Conservation (phyloP, 2,113 vertebrate genomes). For the Calidris pugnax region DNA sequence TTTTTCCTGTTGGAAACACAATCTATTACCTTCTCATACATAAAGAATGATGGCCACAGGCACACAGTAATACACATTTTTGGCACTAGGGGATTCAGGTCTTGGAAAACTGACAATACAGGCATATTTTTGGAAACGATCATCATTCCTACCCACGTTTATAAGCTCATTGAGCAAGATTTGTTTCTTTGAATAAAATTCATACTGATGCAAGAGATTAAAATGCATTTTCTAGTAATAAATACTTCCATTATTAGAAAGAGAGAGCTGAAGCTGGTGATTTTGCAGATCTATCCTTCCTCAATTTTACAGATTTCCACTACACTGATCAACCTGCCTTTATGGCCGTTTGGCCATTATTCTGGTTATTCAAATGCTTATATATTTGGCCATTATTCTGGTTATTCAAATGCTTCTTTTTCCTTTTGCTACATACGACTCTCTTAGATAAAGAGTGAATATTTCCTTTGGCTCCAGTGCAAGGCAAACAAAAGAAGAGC, state of each 20-base stretch:
- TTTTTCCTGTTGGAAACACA: slow-evolving; percentile 14
- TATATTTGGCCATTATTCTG: not conserved
- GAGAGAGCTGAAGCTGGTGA: not conserved
- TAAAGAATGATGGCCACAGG: not conserved
- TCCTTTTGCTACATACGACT: not conserved
- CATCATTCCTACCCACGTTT: not conserved
- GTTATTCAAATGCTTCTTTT: not conserved
- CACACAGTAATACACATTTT: not conserved
- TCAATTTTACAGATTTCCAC: not conserved
- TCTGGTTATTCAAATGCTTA: not conserved
- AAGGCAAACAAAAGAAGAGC: not conserved
- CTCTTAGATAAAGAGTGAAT: not conserved
- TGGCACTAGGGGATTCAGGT: not conserved
- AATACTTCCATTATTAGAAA: not conserved
- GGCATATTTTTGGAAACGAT: not conserved
- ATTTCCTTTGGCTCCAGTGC: not conserved
- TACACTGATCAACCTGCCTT: not conserved
- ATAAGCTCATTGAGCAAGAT: not conserved
- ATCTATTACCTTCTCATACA: not conserved
- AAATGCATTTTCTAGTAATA: not conserved
- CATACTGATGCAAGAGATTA: not conserved
- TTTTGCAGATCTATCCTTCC: not conserved
- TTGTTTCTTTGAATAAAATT: not conserved
- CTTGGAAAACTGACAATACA: not conserved
- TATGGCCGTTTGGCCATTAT: not conserved